Conservation (phyloP, 1,140 invertebrate genomes). For the Rhopalosiphum maidis region DNA sequence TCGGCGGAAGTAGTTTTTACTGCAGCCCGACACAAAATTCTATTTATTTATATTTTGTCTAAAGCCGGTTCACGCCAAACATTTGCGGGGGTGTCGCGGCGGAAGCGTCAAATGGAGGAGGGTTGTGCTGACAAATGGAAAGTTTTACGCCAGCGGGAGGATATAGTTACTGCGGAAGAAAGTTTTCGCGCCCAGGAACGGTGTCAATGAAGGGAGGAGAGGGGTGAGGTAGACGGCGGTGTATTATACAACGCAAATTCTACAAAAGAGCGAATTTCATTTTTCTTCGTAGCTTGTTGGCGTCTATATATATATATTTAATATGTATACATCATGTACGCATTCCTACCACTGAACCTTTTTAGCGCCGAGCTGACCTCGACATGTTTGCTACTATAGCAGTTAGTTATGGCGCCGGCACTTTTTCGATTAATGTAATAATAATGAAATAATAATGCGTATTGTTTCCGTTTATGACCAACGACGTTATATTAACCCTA, state of each 20-base stretch:
- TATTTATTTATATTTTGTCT: not conserved
- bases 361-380: not conserved
- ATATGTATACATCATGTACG: not conserved
- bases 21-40: not conserved
- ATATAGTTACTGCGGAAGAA: constrained; percentile 4
- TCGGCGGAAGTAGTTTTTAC: not conserved
- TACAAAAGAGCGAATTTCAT: not conserved
- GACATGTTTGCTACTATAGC: not conserved
- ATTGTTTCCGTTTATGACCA: not conserved
- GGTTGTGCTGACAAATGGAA: constrained; percentile 10
- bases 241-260: not conserved
- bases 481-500: not conserved
- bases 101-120: not conserved
- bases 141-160: not conserved
- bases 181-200: not conserved
- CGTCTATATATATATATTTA: not conserved
- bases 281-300: not conserved
- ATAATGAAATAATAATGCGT: not conserved
- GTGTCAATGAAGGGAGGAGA: not conserved
- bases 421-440: not conserved
- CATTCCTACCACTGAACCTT: not conserved
- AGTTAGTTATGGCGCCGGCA: not conserved
- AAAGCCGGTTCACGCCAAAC: not conserved
- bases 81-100: not conserved
- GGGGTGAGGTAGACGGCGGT: not conserved